Evolutionary conservation across 2,888 invertebrate genomes (phyloP).

Genomic region (Rutpela maculata): DNA sequence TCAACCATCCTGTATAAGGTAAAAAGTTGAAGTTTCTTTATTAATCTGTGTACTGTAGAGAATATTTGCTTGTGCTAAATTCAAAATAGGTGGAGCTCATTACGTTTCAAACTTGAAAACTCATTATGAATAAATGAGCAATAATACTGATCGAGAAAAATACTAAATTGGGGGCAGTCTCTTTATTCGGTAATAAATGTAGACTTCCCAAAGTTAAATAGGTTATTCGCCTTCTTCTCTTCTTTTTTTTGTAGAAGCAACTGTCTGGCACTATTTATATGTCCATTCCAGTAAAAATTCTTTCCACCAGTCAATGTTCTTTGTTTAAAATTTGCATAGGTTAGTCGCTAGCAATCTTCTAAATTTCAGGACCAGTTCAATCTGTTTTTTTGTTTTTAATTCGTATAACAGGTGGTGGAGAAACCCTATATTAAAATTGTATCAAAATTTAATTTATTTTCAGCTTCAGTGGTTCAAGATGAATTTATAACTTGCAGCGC

Average conservation of each 20-base stretch:
- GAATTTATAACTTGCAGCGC: slow-evolving; percentile 50
- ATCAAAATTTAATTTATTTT: slow-evolving; percentile 69
- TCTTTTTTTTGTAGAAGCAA: slow-evolving; percentile 22
- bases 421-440: slow-evolving; percentile 71
- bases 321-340: slow-evolving; percentile 46
- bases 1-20: no score
- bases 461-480: slow-evolving; percentile 52
- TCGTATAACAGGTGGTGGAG: slow-evolving; percentile 67
- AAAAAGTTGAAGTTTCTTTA: no score
- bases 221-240: slow-evolving; percentile 17
- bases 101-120: no score
- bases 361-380: slow-evolving; percentile 30
- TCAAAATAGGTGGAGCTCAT: no score
- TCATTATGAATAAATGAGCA: no score
- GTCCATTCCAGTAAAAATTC: slow-evolving; percentile 35
- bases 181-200: not conserved
- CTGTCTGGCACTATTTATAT: slow-evolving; percentile 24
- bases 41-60: no score
- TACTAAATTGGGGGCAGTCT: not conserved
- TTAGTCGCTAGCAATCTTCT: slow-evolving; percentile 24
- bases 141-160: not conserved
- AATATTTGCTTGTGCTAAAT: no score
- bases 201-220: slow-evolving; percentile 13
- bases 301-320: slow-evolving; percentile 29
- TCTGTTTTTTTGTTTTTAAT: slow-evolving; percentile 45